Evolutionary conservation across 2,797 vertebrate species (phyloP).

Genomic region (Pipistrellus kuhlii): DNA sequence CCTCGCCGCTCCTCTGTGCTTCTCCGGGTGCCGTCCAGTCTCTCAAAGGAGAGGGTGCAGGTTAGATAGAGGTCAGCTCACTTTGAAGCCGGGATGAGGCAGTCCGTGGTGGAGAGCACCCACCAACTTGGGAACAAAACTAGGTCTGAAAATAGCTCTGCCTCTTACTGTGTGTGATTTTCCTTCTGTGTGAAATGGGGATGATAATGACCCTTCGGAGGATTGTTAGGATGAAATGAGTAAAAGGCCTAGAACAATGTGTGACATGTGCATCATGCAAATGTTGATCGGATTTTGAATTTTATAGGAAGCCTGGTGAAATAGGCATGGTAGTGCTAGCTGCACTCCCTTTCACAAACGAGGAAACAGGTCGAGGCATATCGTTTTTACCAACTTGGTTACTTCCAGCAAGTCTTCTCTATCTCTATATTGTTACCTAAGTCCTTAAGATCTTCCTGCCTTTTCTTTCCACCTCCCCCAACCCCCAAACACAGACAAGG

Average conservation of each 20-base stretch:
- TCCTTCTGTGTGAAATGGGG: background rate
- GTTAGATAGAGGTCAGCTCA: background rate
- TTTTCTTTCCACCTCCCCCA: background rate
- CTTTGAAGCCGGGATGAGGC: background rate
- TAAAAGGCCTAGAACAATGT: background rate
- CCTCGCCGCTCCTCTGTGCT: background rate
- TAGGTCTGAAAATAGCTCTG: background rate
- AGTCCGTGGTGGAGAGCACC: background rate
- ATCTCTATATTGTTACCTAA: background rate
- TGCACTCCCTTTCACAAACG: background rate
- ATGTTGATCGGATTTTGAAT: slow-evolving; percentile 22
- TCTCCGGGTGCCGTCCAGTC: background rate
- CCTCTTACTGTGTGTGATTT: background rate
- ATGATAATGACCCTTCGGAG: background rate
- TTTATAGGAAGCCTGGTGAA: background rate
- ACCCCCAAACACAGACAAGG: background rate
- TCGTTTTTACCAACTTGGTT: background rate
- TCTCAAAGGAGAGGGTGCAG: background rate
- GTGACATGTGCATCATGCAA: background rate
- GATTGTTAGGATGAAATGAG: background rate
- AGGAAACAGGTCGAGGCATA: background rate
- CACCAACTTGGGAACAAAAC: background rate
- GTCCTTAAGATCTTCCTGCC: background rate
- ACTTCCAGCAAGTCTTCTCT: background rate
- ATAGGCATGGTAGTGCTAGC: background rate